phyloP scores from a whole-genome alignment of 2,888 invertebrate species.

The Monochamus alternatus region DNA sequence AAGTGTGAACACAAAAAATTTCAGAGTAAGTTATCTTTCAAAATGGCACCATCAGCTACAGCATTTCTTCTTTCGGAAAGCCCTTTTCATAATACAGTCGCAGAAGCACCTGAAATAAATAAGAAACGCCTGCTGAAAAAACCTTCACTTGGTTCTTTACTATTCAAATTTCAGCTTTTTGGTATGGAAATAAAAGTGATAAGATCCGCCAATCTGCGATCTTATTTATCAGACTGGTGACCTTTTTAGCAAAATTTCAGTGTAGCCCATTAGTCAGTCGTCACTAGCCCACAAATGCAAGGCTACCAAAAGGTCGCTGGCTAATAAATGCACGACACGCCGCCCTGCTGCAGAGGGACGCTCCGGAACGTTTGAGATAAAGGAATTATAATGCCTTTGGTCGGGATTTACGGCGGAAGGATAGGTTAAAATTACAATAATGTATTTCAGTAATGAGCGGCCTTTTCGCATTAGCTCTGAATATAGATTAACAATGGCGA shows the following conservation, averaged over 20 bases:
- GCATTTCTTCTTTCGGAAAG: too few species aligned
- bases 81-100: too few species aligned
- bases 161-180: slow-evolving; percentile 4
- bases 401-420: slow-evolving; percentile 21
- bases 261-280: slow-evolving; percentile 16
- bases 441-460: slow-evolving; percentile 15
- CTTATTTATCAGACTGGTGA: slow-evolving; percentile 3
- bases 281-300: slow-evolving; percentile 15
- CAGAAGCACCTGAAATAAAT: too few species aligned
- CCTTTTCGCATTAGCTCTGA: slow-evolving; percentile 24
- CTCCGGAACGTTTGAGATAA: slow-evolving; percentile 39
- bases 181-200: slow-evolving; percentile 15
- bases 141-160: too few species aligned
- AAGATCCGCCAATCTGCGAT: slow-evolving; percentile 4
- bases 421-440: slow-evolving; percentile 35
- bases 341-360: slow-evolving; percentile 31
- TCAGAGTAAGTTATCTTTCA: too few species aligned
- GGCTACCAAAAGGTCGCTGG: slow-evolving; percentile 34
- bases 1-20: too few species aligned
- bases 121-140: too few species aligned
- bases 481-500: slow-evolving; percentile 6
- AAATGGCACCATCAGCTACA: too few species aligned
- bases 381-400: slow-evolving; percentile 26
- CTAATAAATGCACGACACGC: slow-evolving; percentile 39
- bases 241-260: slow-evolving; percentile 25